Base-by-base conservation (phyloP, 1,140 invertebrate species). In the Gonatopus flavifemur region DNA sequence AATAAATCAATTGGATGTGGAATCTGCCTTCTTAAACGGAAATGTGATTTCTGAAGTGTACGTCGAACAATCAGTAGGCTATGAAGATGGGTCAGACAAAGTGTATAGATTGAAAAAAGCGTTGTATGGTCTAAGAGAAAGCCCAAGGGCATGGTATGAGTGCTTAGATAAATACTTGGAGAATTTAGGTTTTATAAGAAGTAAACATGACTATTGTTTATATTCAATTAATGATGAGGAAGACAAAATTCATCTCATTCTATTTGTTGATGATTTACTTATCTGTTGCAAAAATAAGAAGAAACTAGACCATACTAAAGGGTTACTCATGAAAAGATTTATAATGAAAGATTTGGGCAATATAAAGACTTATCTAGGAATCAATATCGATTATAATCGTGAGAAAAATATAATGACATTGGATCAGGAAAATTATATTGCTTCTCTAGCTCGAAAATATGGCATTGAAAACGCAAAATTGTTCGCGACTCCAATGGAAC, bases 371-470 rank as follows among this genome's bases (percentile, higher is more conserved):
- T n/a, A n/a, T n/a, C n/a, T n/a, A n/a, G n/a, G n/a, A n/a, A n/a
- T n/a, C n/a, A n/a, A n/a, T n/a, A 36, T 39, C 49, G 55, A 64
- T 47, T 64, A 68, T 57, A 62, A 39, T 58, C 40, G 59, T 51
- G 44, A 64, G 25, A 55, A 43, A 57, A 48, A 50, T 42, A 40
- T 43, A 57, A 59, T 69, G 49, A 63, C 59, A 22, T 31, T 72
- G 55, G 62, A 31, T 51, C 69, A 76, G 65, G 57, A 49, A 59
- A 63, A 64, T 41, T 74, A 75, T 61, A 74, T 71, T 61, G 66
- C 72, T 54, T 66, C 62, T 42, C 59, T 73, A 49, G 59, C 67
- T 55, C 51, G 33, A 52, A 65, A 64, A 52, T 74, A 72, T 63
- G 32, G 65, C 60, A 19, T 71, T 6, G 24, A 64, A 61, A 59